These are phyloP conservation scores for Chitala chitala DNA, from an alignment of 2,113 vertebrate species.

Conservation along the genomic window DNA sequence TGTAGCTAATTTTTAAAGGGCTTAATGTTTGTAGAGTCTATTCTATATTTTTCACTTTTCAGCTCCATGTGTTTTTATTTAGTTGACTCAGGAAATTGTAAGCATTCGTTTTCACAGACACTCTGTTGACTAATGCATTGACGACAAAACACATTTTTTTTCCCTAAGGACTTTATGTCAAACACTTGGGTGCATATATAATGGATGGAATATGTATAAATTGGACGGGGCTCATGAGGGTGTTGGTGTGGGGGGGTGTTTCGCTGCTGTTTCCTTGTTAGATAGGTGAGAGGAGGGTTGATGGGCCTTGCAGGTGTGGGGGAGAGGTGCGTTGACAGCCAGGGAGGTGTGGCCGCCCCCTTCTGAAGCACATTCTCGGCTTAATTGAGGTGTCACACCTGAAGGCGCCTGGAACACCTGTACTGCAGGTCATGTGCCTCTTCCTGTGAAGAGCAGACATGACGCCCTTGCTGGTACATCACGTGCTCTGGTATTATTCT, in stretches of 20 bases:
- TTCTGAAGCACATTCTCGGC: neutral
- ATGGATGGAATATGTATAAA: constrained; percentile 8
- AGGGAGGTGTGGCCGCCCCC: neutral
- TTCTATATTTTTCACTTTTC: no score
- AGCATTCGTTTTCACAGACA: neutral
- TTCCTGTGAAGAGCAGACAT: neutral
- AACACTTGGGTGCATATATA: neutral
- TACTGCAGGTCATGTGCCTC: neutral
- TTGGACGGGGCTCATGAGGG: no score
- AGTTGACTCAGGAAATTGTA: no score
- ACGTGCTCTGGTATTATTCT: neutral
- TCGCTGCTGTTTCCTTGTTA: neutral
- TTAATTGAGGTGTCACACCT: constrained; percentile 12
- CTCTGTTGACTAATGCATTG: neutral
- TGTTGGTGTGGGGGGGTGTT: neutral
- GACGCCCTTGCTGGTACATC: neutral
- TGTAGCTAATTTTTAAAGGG: no score
- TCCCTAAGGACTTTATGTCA: neutral
- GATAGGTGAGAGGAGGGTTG: constrained; percentile 3
- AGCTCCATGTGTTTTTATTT: no score
- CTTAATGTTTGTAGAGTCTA: no score
- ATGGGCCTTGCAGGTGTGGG: neutral
- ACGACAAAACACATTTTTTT: neutral
- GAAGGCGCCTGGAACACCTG: constrained; percentile 2
- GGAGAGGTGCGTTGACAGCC: constrained; percentile 18